A percentile compares a stretch with the other conserved stretches of the same genome.
phyloP scores from a whole-genome alignment of 2,888 invertebrate species.

The Tanypteryx hageni region DNA sequence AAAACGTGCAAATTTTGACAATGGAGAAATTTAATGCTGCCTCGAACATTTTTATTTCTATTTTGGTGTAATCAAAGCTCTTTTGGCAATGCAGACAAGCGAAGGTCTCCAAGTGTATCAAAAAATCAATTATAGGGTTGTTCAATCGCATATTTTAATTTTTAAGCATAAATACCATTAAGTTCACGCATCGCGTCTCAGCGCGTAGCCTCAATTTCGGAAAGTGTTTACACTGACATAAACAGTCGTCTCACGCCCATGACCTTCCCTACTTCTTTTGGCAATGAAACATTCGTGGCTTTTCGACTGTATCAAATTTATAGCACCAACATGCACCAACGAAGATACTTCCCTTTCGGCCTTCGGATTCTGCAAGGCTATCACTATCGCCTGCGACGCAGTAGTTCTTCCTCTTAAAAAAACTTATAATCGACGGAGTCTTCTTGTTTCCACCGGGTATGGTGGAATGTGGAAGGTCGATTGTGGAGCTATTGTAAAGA shows the following conservation, averaged over 20 bases:
- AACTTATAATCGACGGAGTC: neutral
- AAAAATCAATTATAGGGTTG: too few species aligned
- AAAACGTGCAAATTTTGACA: too few species aligned
- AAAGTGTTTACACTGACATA: neutral
- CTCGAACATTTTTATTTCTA: too few species aligned
- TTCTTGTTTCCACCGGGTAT: too few species aligned
- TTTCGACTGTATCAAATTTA: slow-evolving; percentile 3
- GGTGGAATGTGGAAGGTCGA: too few species aligned
- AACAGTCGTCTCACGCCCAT: neutral
- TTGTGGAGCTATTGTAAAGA: neutral
- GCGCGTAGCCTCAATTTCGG: neutral
- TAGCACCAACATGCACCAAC: slow-evolving; percentile 21
- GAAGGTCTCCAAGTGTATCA: too few species aligned
- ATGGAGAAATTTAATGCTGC: too few species aligned
- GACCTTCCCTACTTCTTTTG: neutral
- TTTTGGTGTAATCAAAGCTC: too few species aligned
- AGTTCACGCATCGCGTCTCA: neutral
- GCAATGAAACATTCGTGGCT: neutral
- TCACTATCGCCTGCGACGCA: neutral
- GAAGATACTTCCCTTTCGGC: neutral
- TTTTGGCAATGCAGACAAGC: too few species aligned
- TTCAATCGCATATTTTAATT: too few species aligned
- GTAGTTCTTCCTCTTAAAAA: neutral
- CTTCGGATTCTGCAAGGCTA: neutral
- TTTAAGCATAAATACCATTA: too few species aligned